Evolutionary conservation across 2,888 invertebrate species (phyloP), one percentile per base, ranked within the genome.

Genomic region (Cerastis rubricosa): DNA sequence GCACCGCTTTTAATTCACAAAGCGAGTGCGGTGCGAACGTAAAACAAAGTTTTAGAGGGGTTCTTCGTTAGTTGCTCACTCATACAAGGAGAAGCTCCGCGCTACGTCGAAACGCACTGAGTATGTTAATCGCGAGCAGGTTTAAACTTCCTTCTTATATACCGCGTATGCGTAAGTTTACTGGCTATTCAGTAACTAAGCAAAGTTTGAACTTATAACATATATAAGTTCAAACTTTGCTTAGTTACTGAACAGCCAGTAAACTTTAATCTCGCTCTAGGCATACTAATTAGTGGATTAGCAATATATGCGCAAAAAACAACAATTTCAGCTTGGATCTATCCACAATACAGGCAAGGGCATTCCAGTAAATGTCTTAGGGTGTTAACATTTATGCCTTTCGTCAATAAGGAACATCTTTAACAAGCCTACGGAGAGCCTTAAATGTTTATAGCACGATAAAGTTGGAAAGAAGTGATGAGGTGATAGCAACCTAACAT

Each of bases 61-160:
- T 91, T 93, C 94, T 94, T 95, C 93, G 94, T 96, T 96, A 94
- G 94, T 94, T 94, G 94, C 93, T 94, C 94, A 92, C 93, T 94
- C 93, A 89, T 91, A 93, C 92, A 89, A 89, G 89, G 90, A 92
- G 91, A 83, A 85, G 88, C 76, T 82, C 76, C 71, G 84, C 80
- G 80, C 85, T 35, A 71, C 87, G 85, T 87, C 83, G 85, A 84
- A 87, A 80, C 86, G 86, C 86, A 85, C 83, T 78, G 84, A 87
- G 86, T 89, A 88, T 90, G 88, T 84, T 90, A 93, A 91, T 93
- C 88, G 84, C 80, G 84, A 86, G 83, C 81, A 85, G 84, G 86
- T 89, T 85, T 82, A 84, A 80, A 87, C 85, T 89, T 85, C 76
- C 74, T 81, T 84, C 85, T 83, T 76, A 84, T 74, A 71, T 82